Conservation (phyloP, 2,888 invertebrate genomes). For the Acronicta psi region DNA sequence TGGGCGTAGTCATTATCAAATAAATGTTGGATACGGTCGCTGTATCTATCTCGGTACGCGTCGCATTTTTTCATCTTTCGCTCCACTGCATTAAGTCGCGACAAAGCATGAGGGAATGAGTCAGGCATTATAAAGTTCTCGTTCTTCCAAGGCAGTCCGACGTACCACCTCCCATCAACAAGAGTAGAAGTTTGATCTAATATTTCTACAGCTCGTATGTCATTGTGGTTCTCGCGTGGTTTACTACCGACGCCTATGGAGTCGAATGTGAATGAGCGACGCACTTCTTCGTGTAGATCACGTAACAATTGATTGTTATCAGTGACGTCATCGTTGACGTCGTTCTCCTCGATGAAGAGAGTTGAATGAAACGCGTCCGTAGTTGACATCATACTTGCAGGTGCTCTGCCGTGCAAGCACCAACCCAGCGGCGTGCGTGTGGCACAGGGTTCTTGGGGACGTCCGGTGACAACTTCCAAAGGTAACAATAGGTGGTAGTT, state of each 20-base stretch:
- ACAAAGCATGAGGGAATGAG: constrained; percentile 29
- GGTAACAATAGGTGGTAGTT: constrained; percentile 3
- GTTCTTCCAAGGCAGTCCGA: constrained; percentile 9
- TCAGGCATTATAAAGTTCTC: constrained; percentile 1
- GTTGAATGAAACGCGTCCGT: not conserved
- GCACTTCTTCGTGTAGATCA: constrained; percentile 7
- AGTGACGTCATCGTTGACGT: not conserved
- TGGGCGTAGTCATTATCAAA: constrained; percentile 47
- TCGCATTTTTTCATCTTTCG: constrained; percentile 32
- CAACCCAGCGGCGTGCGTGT: constrained; percentile 8
- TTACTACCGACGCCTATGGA: constrained; percentile 9
- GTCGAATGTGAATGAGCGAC: constrained; percentile 9
- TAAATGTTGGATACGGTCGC: constrained; percentile 46
- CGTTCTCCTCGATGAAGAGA: too few relatives aligned
- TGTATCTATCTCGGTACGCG: constrained; percentile 29
- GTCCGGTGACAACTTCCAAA: not conserved
- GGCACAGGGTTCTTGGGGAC: not conserved
- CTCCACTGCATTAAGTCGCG: constrained; percentile 37
- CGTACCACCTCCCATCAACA: constrained; percentile 12
- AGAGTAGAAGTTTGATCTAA: constrained; percentile 5
- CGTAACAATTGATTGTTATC: too few relatives aligned
- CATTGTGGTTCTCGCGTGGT: constrained; percentile 10
- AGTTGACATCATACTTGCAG: not conserved
- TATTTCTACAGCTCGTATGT: constrained; percentile 6
- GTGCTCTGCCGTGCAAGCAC: constrained; percentile 2